These are phyloP conservation scores for Lasioglossum malachurum DNA, from an alignment of 2,888 invertebrate genomes.

Conservation along the genomic window DNA sequence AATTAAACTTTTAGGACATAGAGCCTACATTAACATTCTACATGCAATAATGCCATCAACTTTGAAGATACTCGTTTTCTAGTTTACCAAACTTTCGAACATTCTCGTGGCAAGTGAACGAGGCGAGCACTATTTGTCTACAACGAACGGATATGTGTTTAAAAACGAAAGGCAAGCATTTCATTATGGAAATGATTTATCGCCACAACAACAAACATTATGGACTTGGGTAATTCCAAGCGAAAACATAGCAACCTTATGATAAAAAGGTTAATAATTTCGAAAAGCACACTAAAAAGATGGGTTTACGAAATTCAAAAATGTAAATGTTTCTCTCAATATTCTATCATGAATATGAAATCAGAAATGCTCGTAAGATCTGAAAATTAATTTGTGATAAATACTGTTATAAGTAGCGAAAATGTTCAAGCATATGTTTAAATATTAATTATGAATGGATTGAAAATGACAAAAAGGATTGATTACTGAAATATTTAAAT, in stretches of 20 bases:
- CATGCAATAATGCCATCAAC: conserved; percentile 70
- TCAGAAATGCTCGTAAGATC: neutral
- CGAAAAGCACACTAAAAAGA: conserved; percentile 5
- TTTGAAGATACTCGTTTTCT: conserved; percentile 29
- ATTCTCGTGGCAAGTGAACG: conserved; percentile 42
- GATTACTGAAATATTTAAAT: neutral
- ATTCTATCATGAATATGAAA: neutral
- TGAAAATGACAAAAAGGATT: neutral
- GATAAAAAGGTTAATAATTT: conserved; percentile 3
- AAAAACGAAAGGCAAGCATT: conserved; percentile 29
- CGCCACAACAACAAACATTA: conserved; percentile 11
- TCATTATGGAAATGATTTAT: conserved; percentile 28
- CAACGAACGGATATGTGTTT: conserved; percentile 9
- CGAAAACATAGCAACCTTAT: neutral
- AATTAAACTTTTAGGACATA: conserved; percentile 11
- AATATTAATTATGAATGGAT: neutral
- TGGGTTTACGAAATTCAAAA: neutral
- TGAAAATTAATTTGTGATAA: neutral
- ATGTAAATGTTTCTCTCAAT: neutral
- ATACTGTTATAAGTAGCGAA: neutral
- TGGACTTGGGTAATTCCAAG: conserved; percentile 9
- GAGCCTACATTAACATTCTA: conserved; percentile 65
- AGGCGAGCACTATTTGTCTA: conserved; percentile 51
- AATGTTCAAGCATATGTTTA: neutral
- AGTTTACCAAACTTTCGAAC: conserved; percentile 39